A percentile compares a stretch with the other conserved stretches of the same genome.
These are phyloP conservation scores for Calameuta filiformis DNA, from an alignment of 2,888 invertebrate species.

Conservation along the genomic window DNA sequence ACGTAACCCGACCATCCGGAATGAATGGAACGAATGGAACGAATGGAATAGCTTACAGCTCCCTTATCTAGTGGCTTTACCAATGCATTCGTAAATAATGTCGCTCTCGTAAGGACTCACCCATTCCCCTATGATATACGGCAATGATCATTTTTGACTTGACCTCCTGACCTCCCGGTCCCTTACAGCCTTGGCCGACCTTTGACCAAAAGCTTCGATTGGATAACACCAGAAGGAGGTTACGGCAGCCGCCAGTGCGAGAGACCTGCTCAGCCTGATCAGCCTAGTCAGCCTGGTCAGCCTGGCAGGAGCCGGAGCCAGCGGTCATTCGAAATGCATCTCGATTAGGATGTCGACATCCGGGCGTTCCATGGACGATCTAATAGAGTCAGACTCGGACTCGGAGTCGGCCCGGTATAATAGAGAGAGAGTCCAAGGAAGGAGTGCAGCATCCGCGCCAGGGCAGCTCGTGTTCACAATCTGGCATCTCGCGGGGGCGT, in stretches of 20 bases:
- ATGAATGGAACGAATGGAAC: conserved; percentile 29
- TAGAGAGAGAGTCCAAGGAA: background rate
- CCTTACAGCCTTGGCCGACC: no score
- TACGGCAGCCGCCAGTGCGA: no score
- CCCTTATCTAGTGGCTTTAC: conserved; percentile 27
- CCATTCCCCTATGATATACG: no score
- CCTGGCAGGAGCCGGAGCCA: background rate
- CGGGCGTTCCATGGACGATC: background rate
- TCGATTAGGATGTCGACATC: conserved; percentile 7
- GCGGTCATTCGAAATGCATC: background rate
- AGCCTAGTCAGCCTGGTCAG: no score
- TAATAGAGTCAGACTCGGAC: conserved; percentile 4
- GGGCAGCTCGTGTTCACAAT: conserved; percentile 4
- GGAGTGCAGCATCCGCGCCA: conserved; percentile 2
- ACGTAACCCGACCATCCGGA: conserved; percentile 44
- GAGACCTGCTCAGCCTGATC: no score
- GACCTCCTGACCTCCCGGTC: no score
- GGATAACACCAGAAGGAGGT: no score
- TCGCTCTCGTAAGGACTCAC: background rate
- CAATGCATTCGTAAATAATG: conserved; percentile 7
- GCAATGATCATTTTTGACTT: no score
- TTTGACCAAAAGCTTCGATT: no score
- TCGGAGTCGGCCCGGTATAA: background rate
- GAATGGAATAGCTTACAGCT: conserved; percentile 39
- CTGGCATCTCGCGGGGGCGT: conserved; percentile 7